A percentile compares a stretch with the other conserved stretches of the same genome.
These are phyloP conservation scores for Onthophagus sagittarius DNA, from an alignment of 2,888 invertebrate genomes.

Conservation along the genomic window DNA sequence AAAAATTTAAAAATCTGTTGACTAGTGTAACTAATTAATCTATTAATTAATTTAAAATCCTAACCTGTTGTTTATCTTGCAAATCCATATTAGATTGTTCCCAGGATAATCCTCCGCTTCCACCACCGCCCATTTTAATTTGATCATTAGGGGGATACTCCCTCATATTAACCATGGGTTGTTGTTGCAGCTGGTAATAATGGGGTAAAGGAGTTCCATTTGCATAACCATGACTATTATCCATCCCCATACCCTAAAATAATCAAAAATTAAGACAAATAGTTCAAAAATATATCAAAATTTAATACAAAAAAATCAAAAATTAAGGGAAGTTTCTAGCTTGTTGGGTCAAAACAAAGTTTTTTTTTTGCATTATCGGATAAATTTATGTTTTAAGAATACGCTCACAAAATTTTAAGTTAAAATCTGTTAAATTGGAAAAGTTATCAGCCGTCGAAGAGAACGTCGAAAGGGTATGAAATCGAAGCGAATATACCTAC, in stretches of 20 bases:
- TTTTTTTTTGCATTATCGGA: no score
- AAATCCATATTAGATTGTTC: slow-evolving; percentile 42
- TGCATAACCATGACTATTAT: slow-evolving; percentile 39
- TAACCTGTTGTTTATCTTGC: slow-evolving; percentile 46
- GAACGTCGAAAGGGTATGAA: no score
- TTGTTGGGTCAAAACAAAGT: no score
- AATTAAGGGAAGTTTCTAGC: no score
- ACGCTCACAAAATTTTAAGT: no score
- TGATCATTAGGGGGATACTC: slow-evolving; percentile 39
- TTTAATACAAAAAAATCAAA: no score
- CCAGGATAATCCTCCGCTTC: slow-evolving; percentile 35
- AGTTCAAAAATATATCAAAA: no score
- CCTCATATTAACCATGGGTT: slow-evolving; percentile 35
- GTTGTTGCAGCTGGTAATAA: slow-evolving; percentile 28
- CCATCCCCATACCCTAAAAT: slow-evolving; percentile 39
- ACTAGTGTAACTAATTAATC: background rate
- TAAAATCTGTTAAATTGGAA: no score
- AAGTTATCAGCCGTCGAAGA: no score
- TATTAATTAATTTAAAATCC: background rate
- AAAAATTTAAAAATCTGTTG: background rate
- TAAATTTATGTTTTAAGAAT: no score
- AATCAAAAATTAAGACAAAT: background rate
- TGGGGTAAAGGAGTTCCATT: slow-evolving; percentile 37
- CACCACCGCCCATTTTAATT: slow-evolving; percentile 36
- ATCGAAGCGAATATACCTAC: no score